Evolutionary conservation across 2,797 vertebrate genomes (phyloP).

Genomic region (Luscinia luscinia): DNA sequence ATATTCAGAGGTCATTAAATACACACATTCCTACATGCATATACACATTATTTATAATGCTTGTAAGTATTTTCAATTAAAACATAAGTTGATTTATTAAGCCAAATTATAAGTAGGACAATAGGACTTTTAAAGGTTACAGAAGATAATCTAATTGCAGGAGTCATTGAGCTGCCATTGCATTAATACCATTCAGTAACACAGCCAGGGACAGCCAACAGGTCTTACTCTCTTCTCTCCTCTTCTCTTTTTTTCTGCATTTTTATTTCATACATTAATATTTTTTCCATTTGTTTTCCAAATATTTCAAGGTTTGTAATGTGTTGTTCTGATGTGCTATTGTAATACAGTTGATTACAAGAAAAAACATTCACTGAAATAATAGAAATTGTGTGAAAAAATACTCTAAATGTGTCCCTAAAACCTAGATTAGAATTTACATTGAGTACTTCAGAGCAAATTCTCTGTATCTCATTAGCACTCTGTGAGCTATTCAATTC

Average conservation of each 20-base stretch:
- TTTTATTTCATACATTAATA: neutral
- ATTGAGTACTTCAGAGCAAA: neutral
- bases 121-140: neutral
- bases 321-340: neutral
- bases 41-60: neutral
- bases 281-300: neutral
- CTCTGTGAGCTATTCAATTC: neutral
- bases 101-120: neutral
- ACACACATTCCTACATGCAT: neutral
- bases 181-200: neutral
- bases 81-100: neutral
- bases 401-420: neutral
- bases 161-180: neutral
- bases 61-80: neutral
- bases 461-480: neutral
- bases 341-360: neutral
- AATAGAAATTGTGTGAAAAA: neutral
- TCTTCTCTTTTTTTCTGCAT: neutral
- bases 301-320: neutral
- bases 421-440: neutral
- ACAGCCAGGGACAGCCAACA: neutral
- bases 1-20: neutral
- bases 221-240: too few species aligned
- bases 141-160: neutral
- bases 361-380: neutral